Conservation (phyloP, 2,888 invertebrate species). For the Oxytorus armatus region DNA sequence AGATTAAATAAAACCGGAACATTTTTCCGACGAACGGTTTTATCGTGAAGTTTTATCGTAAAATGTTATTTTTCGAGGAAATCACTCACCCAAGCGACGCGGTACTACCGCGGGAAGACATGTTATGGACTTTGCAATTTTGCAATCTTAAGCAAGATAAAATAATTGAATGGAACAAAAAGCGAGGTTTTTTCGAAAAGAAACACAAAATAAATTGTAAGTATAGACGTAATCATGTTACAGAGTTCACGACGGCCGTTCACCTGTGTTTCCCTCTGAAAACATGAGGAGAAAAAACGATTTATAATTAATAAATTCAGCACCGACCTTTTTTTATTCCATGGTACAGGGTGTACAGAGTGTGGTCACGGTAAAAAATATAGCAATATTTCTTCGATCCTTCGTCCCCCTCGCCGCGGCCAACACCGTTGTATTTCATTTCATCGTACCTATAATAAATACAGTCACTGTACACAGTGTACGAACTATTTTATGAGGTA, state of each 20-base stretch:
- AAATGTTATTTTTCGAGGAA: no score
- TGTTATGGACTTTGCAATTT: no score
- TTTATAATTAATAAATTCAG: conserved; percentile 75
- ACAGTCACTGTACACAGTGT: background rate
- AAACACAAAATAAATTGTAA: no score
- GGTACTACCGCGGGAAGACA: no score
- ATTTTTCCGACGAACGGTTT: no score
- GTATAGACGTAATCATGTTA: conserved; percentile 4
- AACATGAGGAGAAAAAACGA: conserved; percentile 42
- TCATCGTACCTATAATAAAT: background rate
- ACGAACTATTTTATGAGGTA: background rate
- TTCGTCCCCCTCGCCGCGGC: conserved; percentile 47
- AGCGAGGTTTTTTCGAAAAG: no score
- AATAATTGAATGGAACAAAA: no score
- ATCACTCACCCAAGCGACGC: no score
- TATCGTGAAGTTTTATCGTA: no score
- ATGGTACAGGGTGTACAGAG: conserved; percentile 6
- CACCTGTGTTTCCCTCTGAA: conserved; percentile 13
- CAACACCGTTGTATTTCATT: conserved; percentile 24
- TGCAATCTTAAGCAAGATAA: no score
- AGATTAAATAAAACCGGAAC: no score
- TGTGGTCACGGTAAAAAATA: conserved; percentile 64
- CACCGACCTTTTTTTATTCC: conserved; percentile 62
- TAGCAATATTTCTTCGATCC: conserved; percentile 71
- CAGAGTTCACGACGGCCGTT: conserved; percentile 10